Evolutionary conservation across 2,797 vertebrate genomes (phyloP), one percentile per base, ranked within the genome.

Genomic region (Halcyon badia): DNA sequence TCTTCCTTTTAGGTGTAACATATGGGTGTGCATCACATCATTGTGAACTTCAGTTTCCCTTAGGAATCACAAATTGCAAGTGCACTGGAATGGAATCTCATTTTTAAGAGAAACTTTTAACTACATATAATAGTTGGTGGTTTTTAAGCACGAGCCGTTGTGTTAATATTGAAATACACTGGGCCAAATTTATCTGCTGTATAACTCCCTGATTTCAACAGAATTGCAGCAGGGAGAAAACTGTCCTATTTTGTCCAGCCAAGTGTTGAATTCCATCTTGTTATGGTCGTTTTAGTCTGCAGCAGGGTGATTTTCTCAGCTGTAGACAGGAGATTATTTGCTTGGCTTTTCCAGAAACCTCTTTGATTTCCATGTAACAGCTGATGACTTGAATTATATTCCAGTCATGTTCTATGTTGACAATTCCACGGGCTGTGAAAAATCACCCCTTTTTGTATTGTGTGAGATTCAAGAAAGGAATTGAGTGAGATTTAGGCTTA

Each of bases 241-340:
- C 22, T 49, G 13, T 31, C 52, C 22, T 68, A 19, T 64, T 92
- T 94, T 83, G 65, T 69, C 65, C 60, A 82, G 51, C 5, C 22
- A 83, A 80, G n/a, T 83, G 58, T 77, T 94, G 70, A 90, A 94
- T 85, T 90, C 56, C 66, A 87, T 31, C 15, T 42, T 88, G 44
- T 72, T 79, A 69, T 1, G 25, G 7, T 61, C 57, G 92, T 85
- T 88, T 73, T 33, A 46, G 18, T 83, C 88, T 92, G 31, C 58
- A 87, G 11, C 30, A 71, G 64, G 18, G 48, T 80, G 31, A 66
- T 89, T 92, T 93, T 89, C 78, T 86, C 86, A 80, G 76, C 66
- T 68, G n/a, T 41, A 88, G 14, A 25, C 31, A 84, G 31, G 44
- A 90, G 42, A 76, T 89, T 65, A 69, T 86, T 51, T 90, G 20